These are phyloP conservation scores for Rhodinocichla rosea DNA, from an alignment of 2,113 vertebrate genomes.

Conservation along the genomic window DNA sequence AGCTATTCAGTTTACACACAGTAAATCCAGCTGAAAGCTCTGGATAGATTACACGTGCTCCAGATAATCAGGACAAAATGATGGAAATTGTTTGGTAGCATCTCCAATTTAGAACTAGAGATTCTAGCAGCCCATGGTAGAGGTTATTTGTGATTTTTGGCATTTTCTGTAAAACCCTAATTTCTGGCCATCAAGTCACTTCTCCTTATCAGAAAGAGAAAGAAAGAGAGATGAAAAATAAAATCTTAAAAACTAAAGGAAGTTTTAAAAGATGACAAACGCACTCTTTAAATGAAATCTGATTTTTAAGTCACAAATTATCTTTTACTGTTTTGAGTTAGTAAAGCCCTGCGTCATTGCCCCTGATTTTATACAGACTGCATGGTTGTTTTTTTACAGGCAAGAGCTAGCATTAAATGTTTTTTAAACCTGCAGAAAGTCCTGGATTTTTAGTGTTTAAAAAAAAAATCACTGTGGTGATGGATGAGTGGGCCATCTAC, in stretches of 20 bases:
- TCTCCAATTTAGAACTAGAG: neutral
- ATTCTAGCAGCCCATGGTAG: neutral
- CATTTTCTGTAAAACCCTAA: neutral
- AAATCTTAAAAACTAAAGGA: neutral
- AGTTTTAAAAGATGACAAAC: neutral
- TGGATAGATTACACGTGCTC: neutral
- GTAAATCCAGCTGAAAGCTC: constrained; percentile 9
- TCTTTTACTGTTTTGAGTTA: neutral
- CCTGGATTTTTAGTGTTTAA: neutral
- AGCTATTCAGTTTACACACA: neutral
- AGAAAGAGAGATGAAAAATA: neutral
- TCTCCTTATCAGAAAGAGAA: neutral
- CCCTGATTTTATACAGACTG: neutral
- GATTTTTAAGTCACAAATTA: neutral
- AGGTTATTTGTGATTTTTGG: neutral
- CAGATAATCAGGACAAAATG: neutral
- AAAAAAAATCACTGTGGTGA: neutral
- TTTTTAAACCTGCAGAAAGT: neutral
- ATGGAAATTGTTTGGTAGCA: neutral
- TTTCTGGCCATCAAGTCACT: neutral
- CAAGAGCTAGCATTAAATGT: neutral
- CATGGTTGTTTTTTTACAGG: neutral
- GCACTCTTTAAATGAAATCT: neutral
- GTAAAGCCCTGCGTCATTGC: neutral
- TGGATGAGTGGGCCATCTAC: constrained; percentile 2